Percentiles rank a stretch among this genome's conserved stretches.
phyloP scores from a whole-genome alignment of 1,140 invertebrate genomes.

The Melanaphis sacchari region DNA sequence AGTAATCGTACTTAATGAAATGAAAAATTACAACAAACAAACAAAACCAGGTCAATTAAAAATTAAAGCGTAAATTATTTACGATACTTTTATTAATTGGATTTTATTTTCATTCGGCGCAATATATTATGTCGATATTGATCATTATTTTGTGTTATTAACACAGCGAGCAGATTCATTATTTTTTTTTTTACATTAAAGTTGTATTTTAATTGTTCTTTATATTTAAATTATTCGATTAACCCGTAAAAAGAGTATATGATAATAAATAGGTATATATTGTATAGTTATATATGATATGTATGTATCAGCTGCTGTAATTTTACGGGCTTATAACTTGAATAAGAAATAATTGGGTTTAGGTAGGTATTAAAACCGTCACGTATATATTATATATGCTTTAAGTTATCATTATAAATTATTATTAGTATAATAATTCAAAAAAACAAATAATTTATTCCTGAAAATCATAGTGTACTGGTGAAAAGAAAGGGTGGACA shows the following conservation, averaged over 20 bases:
- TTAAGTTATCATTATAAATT: background rate
- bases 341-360: background rate
- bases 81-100: slow-evolving; percentile 40
- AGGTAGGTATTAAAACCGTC: background rate
- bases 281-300: background rate
- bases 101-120: slow-evolving; percentile 20
- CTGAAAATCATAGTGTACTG: background rate
- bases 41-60: slow-evolving; percentile 49
- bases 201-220: slow-evolving; percentile 7
- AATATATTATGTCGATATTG: slow-evolving; percentile 36
- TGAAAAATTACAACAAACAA: slow-evolving; percentile 52
- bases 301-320: background rate
- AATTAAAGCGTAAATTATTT: slow-evolving; percentile 52
- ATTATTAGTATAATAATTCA: background rate
- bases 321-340: background rate
- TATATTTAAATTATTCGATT: slow-evolving; percentile 24
- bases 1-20: slow-evolving; percentile 53
- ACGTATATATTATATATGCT: background rate
- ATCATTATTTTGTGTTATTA: slow-evolving; percentile 38
- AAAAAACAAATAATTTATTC: background rate
- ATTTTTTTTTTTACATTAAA: background rate
- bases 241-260: background rate
- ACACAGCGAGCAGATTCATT: background rate
- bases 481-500: background rate
- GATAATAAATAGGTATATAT: background rate